Evolutionary conservation across 2,888 invertebrate species (phyloP), one percentile per base, ranked within the genome.

Genomic region (Pantelozetes paolii): DNA sequence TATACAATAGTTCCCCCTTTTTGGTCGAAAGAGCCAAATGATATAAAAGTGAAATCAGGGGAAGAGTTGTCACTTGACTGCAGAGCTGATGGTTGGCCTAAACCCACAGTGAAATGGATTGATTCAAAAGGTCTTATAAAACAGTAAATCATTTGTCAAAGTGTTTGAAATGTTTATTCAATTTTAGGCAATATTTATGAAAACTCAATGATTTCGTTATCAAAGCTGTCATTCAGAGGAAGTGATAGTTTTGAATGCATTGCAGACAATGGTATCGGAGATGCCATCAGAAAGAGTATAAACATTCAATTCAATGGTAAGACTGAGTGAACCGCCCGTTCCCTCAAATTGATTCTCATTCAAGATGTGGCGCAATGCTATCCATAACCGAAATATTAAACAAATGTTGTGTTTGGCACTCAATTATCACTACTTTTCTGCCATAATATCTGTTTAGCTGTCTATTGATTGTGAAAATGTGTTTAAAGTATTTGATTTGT

Each of bases 261-360:
- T n/a, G 71, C 74, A 23, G 67, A 71, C n/a, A 72, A 75, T 54
- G 62, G 40, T 13, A 57, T 75, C 20, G 70, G 45, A 18, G 70
- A 28, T 54, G 48, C 45, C 42, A 30, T 76, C 26, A 23, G 50
- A 11, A 71, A 74, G 23, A 62, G 2, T n/a, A n/a, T n/a, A n/a
- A n/a, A n/a, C 23, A 69, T 76, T 23, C 67, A 20, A 18, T 40
- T 75, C 15, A 20, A 62, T 59, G 11, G 5, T 8, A 26, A 28
- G 8, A 9, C 8, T 59, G 26, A 26, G 20, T 26, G 20, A 59
- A 59, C 26, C 26, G 57, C 57, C 57, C 11, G 32, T 15, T 15
- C 30, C 18, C 20, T 9, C 13, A 62, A 30, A 30, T 28, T 62
- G 62, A 32, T 26, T 62, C 32, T 62, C 32, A 32, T 30, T 5